A percentile compares a stretch with the other conserved stretches of the same genome.
phyloP scores from a whole-genome alignment of 2,888 invertebrate species.

The Leptopilina myrica region DNA sequence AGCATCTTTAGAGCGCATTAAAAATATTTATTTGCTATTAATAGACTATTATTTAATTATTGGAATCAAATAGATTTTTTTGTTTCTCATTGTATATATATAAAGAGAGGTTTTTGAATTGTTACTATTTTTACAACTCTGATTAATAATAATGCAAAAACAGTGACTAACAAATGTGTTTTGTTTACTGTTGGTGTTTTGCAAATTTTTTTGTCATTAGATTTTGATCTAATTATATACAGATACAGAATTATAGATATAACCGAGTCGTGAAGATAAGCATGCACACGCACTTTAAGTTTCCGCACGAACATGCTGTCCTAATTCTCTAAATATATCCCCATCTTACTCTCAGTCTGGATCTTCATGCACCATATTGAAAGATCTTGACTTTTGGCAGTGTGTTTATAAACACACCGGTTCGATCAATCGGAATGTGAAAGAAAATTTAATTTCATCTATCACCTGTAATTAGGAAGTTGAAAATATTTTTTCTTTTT shows the following conservation, averaged over 20 bases:
- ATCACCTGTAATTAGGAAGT: not conserved
- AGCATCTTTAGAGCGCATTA: too few relatives aligned
- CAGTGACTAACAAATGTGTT: not conserved
- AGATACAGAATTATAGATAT: conserved; percentile 48
- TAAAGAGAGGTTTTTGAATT: too few relatives aligned
- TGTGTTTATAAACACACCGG: conserved; percentile 71
- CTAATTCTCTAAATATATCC: conserved; percentile 74
- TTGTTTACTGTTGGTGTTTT: not conserved
- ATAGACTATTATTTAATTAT: too few relatives aligned
- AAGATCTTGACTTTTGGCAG: conserved; percentile 72
- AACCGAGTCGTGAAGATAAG: conserved; percentile 54
- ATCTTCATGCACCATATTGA: conserved; percentile 63
- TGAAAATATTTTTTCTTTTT: too few relatives aligned
- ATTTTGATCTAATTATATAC: not conserved
- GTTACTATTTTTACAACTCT: too few relatives aligned
- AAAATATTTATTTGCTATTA: too few relatives aligned
- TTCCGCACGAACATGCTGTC: conserved; percentile 63
- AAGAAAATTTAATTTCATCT: conserved; percentile 24
- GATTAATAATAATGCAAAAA: not conserved
- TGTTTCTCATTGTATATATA: too few relatives aligned
- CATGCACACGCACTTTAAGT: conserved; percentile 54
- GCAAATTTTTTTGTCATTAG: not conserved
- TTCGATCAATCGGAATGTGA: conserved; percentile 56
- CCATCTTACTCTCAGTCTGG: conserved; percentile 61
- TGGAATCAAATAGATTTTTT: too few relatives aligned